Evolutionary conservation across 2,797 vertebrate species (phyloP).

Genomic region (Mus spretus): DNA sequence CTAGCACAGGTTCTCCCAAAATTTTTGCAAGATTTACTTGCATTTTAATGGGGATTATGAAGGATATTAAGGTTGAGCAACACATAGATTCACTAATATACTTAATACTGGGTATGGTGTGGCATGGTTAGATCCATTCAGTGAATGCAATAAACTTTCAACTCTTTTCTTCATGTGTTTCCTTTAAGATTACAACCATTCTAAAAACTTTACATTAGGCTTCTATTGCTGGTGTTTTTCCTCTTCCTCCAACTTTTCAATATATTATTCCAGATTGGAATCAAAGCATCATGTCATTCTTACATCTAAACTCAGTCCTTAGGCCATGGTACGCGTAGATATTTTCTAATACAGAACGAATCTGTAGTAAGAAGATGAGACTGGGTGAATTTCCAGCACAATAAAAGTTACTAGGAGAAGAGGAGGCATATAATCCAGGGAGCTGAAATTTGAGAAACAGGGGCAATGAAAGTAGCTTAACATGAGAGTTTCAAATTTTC

Average conservation of each 20-base stretch:
- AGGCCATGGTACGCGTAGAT: background rate
- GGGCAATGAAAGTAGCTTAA: background rate
- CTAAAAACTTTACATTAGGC: background rate
- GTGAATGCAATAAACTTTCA: background rate
- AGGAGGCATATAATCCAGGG: background rate
- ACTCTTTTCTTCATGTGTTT: background rate
- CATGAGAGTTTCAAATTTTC: background rate
- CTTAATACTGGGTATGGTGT: background rate
- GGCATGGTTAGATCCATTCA: background rate
- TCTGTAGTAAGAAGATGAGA: background rate
- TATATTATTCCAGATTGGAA: background rate
- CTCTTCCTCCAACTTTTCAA: background rate
- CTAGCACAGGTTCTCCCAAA: background rate
- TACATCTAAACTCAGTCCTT: background rate
- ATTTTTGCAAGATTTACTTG: background rate
- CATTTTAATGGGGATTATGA: background rate
- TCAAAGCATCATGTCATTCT: background rate
- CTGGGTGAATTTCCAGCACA: background rate
- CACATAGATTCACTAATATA: background rate
- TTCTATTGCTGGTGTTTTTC: background rate
- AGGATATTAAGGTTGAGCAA: background rate
- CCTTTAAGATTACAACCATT: background rate
- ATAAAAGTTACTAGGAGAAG: background rate
- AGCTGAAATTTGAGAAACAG: background rate
- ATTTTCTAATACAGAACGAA: background rate